Evolutionary conservation across 2,113 vertebrate genomes (phyloP), one percentile per base, ranked within the genome.

Genomic region (Pachypanchax playfairii): DNA sequence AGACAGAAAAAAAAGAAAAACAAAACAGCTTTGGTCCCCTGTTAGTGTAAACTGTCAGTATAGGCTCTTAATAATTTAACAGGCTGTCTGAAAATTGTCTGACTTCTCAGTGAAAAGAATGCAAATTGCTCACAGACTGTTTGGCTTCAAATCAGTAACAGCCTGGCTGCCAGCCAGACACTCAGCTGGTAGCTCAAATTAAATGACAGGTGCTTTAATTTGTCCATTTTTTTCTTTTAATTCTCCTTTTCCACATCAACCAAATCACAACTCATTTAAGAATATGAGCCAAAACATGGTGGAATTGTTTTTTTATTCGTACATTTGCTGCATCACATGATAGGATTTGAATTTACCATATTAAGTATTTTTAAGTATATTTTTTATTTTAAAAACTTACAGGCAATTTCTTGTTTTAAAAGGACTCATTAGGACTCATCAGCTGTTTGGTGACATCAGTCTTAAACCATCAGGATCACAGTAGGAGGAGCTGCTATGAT

Each of bases 131-230:
- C 54, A 53, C 85, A 88, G 80, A 60, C 66, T 8, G 3, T 31
- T 26, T 61, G 70, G 68, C 68, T 63, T 0, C 22, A 0, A 26
- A 46, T 65, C 8, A 0, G 70, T 84, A 77, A 75, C 24, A 28
- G 79, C 62, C 85, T 73, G 53, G 54, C 68, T 65, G 60, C 12
- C 70, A 66, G 85, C 70, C 72, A 83, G 57, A 36, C 46, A 6
- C 66, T 87, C 82, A 88, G 87, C 86, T 88, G 87, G 80, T 65
- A 68, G 64, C 52, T 15, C 39, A 51, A 70, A 88, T 87, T 82
- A 81, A 83, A 72, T 82, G 81, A 87, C 79, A 83, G 74, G 66
- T 84, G 74, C 57, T 82, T 84, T 78, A 28, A 70, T 81, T 84
- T 80, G 60, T n/a, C 11, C 54, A 41, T 43, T 56, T 76, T 81